Percentiles rank a stretch among this genome's conserved stretches.
These are phyloP conservation scores for Gavialis gangeticus DNA, from an alignment of 2,113 vertebrate genomes.

Conservation along the genomic window DNA sequence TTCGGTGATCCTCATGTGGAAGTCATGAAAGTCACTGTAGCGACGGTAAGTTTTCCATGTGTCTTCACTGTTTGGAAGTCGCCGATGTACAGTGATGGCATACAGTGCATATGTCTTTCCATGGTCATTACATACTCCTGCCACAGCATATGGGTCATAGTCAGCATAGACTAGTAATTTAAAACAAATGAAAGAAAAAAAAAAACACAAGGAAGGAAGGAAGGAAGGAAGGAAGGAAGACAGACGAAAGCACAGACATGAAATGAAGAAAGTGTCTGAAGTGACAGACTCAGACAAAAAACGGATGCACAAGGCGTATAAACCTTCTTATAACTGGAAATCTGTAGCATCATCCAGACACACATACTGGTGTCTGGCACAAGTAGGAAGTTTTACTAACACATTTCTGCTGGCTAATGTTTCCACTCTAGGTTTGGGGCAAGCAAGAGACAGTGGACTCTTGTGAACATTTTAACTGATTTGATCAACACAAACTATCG, in stretches of 20 bases:
- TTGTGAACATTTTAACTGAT: too few species aligned
- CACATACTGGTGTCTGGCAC: neutral
- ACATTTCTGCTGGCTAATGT: too few species aligned
- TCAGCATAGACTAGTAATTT: slow-evolving; percentile 89
- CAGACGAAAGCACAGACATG: slow-evolving; percentile 79
- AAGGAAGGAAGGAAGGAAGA: slow-evolving; percentile 56
- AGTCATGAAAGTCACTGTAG: slow-evolving; percentile 98
- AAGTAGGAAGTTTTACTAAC: too few species aligned
- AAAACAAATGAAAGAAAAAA: slow-evolving; percentile 47
- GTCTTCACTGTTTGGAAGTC: slow-evolving; percentile 87
- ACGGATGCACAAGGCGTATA: slow-evolving; percentile 62
- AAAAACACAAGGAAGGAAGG: slow-evolving; percentile 56
- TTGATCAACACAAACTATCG: too few species aligned
- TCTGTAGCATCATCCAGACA: neutral
- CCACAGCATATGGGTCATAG: slow-evolving; percentile 91
- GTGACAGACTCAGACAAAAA: slow-evolving; percentile 74
- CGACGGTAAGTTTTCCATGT: slow-evolving; percentile 97
- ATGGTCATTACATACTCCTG: slow-evolving; percentile 99
- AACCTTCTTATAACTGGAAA: slow-evolving; percentile 15
- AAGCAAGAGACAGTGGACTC: too few species aligned
- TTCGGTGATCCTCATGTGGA: slow-evolving; percentile 98
- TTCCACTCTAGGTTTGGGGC: too few species aligned
- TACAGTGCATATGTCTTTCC: slow-evolving; percentile 98
- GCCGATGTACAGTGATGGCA: slow-evolving; percentile 93
- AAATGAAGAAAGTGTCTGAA: slow-evolving; percentile 78